phyloP scores from a whole-genome alignment of 2,113 vertebrate genomes.

The Tauraco erythrolophus region DNA sequence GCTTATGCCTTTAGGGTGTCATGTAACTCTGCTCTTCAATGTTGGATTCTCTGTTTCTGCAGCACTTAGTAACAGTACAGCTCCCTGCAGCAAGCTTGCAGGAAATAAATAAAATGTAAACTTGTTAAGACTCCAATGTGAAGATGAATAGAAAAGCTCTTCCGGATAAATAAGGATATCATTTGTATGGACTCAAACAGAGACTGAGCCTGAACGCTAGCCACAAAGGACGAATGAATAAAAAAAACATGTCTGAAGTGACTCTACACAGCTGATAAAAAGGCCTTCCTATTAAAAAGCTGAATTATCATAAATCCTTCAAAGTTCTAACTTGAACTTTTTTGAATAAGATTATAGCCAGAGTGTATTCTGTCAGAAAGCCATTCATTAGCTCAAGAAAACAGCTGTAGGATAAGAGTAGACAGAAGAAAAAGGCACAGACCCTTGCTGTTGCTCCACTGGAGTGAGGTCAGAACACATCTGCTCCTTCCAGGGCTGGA shows the following conservation, averaged over 20 bases:
- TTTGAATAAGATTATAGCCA: not conserved
- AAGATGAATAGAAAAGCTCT: not conserved
- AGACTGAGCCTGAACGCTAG: not conserved
- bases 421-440: not conserved
- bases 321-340: not conserved
- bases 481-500: not conserved
- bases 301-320: not conserved
- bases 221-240: not conserved
- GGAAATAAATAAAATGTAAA: slow-evolving; percentile 33
- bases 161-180: not conserved
- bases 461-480: not conserved
- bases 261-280: not conserved
- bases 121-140: not conserved
- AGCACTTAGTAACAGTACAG: not conserved
- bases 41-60: not conserved
- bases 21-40: not conserved
- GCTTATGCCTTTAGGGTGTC: slow-evolving; percentile 29
- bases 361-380: not conserved
- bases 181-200: not conserved
- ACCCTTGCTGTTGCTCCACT: not conserved
- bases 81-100: slow-evolving; percentile 3
- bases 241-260: not conserved
- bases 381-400: not conserved
- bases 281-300: not conserved
- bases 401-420: not conserved